phyloP scores from a whole-genome alignment of 2,888 invertebrate species.

The Drosophila neotestacea region DNA sequence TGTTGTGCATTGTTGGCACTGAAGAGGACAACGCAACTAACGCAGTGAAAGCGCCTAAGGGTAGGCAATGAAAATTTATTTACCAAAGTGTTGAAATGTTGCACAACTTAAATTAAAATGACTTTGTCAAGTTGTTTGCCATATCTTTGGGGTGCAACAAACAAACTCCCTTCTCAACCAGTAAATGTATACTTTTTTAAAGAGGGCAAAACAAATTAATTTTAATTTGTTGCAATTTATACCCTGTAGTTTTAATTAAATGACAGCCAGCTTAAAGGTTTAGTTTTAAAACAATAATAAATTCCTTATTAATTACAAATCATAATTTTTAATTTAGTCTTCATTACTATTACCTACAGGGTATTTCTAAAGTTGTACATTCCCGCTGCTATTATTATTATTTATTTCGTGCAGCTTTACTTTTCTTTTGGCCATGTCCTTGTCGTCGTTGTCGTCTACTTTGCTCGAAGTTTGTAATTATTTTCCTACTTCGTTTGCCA shows the following conservation, averaged over 20 bases:
- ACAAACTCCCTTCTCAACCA: background rate
- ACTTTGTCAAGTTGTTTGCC: conserved; percentile 67
- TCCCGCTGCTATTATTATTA: background rate
- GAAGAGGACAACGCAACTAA: conserved; percentile 22
- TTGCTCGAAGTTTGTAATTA: conserved; percentile 73
- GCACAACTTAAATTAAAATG: conserved; percentile 81
- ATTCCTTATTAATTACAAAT: background rate
- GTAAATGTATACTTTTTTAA: conserved; percentile 21
- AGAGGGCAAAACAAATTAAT: conserved; percentile 34
- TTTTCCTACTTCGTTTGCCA: conserved; percentile 71
- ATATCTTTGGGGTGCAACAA: conserved; percentile 12
- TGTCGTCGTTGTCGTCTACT: conserved; percentile 36
- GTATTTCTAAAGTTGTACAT: background rate
- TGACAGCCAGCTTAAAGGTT: background rate
- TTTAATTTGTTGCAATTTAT: conserved; percentile 36
- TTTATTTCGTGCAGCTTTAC: conserved; percentile 23
- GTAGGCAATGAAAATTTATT: conserved; percentile 61
- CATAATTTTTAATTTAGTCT: background rate
- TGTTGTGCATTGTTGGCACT: conserved; percentile 7
- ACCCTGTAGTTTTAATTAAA: conserved; percentile 1
- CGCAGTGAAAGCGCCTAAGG: conserved; percentile 51
- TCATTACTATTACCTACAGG: conserved; percentile 6
- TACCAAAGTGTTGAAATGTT: conserved; percentile 79
- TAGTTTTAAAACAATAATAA: too few species aligned
- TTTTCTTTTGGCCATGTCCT: conserved; percentile 30